Evolutionary conservation across 2,113 vertebrate species (phyloP).

Genomic region (Otis tarda): DNA sequence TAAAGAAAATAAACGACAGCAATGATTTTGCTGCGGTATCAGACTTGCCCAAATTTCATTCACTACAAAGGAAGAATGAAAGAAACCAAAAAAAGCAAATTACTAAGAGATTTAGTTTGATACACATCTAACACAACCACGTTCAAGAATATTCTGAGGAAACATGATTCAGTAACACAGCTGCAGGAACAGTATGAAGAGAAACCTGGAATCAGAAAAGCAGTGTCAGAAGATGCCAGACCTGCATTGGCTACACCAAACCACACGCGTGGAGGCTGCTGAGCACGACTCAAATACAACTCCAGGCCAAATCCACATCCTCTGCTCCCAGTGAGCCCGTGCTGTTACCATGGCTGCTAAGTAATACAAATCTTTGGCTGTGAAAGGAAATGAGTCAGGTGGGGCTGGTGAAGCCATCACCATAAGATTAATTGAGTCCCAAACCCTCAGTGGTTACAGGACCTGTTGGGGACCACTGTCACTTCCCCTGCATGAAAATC

Average conservation of each 20-base stretch:
- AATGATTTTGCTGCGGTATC: background rate
- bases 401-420: background rate
- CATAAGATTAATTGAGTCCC: fast-evolving
- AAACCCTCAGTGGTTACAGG: background rate
- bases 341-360: background rate
- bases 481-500: background rate
- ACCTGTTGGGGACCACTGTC: background rate
- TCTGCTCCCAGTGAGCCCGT: background rate
- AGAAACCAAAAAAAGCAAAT: background rate
- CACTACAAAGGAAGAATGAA: background rate
- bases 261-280: fast-evolving
- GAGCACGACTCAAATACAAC: background rate
- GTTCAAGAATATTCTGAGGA: background rate
- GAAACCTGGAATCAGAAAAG: background rate
- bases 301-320: background rate
- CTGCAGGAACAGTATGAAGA: background rate
- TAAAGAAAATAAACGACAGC: background rate
- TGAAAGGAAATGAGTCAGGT: background rate
- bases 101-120: background rate
- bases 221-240: fast-evolving
- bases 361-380: background rate
- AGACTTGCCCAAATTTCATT: background rate
- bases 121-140: fast-evolving
- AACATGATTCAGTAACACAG: background rate
- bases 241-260: background rate